Evolutionary conservation across 2,888 invertebrate genomes (phyloP).

Genomic region (Yponomeuta sedellus): DNA sequence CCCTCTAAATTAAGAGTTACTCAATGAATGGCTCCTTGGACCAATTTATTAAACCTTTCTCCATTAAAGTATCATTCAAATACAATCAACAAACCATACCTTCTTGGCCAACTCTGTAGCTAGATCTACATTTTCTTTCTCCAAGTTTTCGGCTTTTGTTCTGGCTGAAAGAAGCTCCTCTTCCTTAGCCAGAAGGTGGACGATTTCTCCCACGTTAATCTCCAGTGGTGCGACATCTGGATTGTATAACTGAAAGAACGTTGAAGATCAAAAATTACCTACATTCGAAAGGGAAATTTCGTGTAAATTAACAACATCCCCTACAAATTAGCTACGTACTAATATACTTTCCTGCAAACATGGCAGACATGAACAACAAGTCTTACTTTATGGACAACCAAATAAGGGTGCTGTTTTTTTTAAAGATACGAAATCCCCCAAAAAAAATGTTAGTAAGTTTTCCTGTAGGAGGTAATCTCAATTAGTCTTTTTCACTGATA

Average conservation of each 20-base stretch:
- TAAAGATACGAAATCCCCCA: no score
- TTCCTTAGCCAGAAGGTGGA: conserved; percentile 93
- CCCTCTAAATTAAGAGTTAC: not conserved
- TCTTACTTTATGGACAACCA: no score
- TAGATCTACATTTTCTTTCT: conserved; percentile 92
- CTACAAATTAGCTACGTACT: no score
- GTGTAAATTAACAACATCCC: no score
- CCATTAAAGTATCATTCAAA: not conserved
- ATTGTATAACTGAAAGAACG: conserved; percentile 75
- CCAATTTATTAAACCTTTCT: conserved; percentile 6
- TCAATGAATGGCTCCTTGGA: conserved; percentile 5
- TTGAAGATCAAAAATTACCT: not conserved
- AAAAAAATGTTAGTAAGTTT: no score
- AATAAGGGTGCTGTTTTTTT: no score
- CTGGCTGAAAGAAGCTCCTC: conserved; percentile 93
- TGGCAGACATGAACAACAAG: no score
- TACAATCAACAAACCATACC: conserved; percentile 33
- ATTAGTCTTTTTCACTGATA: no score
- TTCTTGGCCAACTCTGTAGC: conserved; percentile 91
- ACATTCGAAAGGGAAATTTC: no score
- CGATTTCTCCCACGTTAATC: conserved; percentile 93
- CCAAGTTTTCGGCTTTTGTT: conserved; percentile 90
- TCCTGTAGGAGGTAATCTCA: no score
- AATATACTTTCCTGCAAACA: no score
- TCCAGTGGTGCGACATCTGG: conserved; percentile 91